Conservation (phyloP, 2,113 vertebrate species). For the Odocoileus virginianus region DNA sequence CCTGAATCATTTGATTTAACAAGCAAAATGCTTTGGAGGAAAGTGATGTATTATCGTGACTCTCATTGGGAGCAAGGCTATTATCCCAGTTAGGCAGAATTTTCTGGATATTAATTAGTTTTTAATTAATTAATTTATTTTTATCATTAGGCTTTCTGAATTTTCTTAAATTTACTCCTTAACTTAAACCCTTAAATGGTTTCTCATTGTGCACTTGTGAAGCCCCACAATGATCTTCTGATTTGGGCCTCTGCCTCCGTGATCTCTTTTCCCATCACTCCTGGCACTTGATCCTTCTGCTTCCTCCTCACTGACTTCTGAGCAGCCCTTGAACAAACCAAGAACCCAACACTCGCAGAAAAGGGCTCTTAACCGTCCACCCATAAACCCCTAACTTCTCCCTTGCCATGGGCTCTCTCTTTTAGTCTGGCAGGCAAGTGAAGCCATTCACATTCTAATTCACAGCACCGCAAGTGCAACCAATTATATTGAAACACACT, state of each 20-base stretch:
- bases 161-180: background rate
- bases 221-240: accelerated
- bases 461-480: background rate
- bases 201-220: background rate
- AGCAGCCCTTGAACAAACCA: background rate
- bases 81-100: background rate
- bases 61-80: background rate
- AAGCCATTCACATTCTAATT: background rate
- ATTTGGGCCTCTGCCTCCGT: background rate
- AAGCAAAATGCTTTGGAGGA: background rate
- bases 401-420: accelerated
- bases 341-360: background rate
- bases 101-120: slow-evolving; percentile 7
- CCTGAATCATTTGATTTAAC: slow-evolving; percentile 25
- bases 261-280: too few relatives aligned
- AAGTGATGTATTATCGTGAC: background rate
- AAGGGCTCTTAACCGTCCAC: background rate
- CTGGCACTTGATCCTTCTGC: accelerated
- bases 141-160: background rate
- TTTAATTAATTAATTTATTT: background rate
- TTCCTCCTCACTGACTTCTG: background rate
- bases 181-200: background rate
- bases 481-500: background rate
- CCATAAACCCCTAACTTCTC: background rate
- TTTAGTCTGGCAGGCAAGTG: background rate